Percentiles rank a stretch among this genome's conserved stretches.
These are phyloP conservation scores for Puntigrus tetrazona DNA, from an alignment of 2,113 vertebrate species.

Conservation along the genomic window DNA sequence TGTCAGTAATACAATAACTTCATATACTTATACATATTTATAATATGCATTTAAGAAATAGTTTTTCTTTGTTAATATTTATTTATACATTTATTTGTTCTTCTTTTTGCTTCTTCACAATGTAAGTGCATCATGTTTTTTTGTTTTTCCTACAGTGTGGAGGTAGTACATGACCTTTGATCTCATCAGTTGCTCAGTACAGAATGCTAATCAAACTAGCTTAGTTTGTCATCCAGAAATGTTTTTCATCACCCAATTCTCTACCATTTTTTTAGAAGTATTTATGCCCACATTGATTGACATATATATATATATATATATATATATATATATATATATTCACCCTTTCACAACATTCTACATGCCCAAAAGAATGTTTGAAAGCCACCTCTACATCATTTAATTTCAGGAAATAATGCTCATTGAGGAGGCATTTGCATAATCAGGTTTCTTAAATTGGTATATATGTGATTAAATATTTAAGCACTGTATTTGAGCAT, in stretches of 20 bases:
- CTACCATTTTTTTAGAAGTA: neutral
- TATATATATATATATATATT: too few species aligned
- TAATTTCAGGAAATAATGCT: conserved; percentile 13
- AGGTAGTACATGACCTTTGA: conserved; percentile 9
- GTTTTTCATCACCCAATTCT: conserved; percentile 1
- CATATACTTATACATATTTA: too few species aligned
- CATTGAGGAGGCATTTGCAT: conserved; percentile 52
- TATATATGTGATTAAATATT: conserved; percentile 55
- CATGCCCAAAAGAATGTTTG: conserved; percentile 47
- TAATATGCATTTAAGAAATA: neutral
- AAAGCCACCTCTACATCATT: conserved; percentile 29
- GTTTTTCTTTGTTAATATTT: neutral
- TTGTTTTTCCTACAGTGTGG: neutral
- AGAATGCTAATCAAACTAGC: neutral
- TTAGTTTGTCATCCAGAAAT: neutral
- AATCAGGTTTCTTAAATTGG: conserved; percentile 51
- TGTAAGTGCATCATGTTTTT: neutral
- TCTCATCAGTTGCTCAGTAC: neutral
- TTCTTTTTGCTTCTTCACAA: neutral
- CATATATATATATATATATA: too few species aligned
- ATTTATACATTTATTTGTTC: neutral
- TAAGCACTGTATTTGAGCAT: conserved; percentile 42
- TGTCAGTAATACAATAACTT: neutral
- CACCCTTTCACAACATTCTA: conserved; percentile 39
- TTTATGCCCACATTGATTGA: conserved; percentile 14